Conservation (phyloP, 2,113 vertebrate species). For the Cebus imitator region DNA sequence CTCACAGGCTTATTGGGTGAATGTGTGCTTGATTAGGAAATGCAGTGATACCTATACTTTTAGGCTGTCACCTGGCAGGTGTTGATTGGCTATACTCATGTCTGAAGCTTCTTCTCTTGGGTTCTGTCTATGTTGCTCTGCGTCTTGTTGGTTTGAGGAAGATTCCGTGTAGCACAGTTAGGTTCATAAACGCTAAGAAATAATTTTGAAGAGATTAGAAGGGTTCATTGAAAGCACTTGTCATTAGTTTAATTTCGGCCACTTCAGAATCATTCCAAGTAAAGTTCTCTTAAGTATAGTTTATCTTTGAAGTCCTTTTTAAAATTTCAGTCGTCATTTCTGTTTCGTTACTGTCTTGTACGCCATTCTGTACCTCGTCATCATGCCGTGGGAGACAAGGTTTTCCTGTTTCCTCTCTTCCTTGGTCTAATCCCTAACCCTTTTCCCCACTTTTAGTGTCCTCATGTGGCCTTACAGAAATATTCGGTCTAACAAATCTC, state of each 20-base stretch:
- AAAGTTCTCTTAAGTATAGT: not conserved
- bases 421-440: not conserved
- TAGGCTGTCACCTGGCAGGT: not conserved
- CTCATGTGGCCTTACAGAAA: not conserved
- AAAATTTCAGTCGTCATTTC: not conserved
- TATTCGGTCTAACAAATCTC: not conserved
- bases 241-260: not conserved
- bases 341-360: not conserved
- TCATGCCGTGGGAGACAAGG: not conserved
- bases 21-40: not conserved
- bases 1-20: not conserved
- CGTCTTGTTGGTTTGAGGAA: not conserved
- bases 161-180: not conserved
- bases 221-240: not conserved
- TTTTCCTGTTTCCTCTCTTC: not conserved
- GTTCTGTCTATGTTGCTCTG: not conserved
- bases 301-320: slow-evolving; percentile 22
- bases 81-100: not conserved
- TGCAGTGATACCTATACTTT: not conserved
- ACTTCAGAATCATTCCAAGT: not conserved
- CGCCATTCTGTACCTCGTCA: not conserved
- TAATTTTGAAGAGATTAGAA: not conserved
- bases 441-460: accelerated
- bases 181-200: not conserved
- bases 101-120: not conserved